These are phyloP conservation scores for Leptoclinus maculatus DNA, from an alignment of 2,797 vertebrate species.

Conservation along the genomic window DNA sequence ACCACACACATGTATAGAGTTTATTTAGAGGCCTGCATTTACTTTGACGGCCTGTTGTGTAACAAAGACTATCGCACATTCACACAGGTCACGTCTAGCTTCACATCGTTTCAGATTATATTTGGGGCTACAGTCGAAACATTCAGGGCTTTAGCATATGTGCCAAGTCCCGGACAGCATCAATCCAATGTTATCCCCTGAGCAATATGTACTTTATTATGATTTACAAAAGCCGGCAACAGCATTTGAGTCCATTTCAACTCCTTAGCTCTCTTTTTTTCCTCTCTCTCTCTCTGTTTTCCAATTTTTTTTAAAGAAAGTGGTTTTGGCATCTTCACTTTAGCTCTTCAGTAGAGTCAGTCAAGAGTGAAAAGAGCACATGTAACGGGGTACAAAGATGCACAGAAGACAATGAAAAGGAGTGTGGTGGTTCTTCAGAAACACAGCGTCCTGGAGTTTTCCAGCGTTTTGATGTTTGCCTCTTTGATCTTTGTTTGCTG, in stretches of 20 bases:
- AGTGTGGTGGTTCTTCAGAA: slow-evolving; percentile 23
- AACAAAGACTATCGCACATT: too few relatives aligned
- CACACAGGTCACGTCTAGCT: too few relatives aligned
- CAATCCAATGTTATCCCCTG: too few relatives aligned
- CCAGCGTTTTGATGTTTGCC: slow-evolving; percentile 49
- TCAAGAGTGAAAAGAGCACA: slow-evolving; percentile 6
- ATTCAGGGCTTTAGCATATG: too few relatives aligned
- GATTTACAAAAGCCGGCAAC: slow-evolving; percentile 22
- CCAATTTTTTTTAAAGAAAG: slow-evolving; percentile 23
- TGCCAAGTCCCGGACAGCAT: too few relatives aligned
- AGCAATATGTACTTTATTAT: too few relatives aligned
- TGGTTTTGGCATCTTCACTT: slow-evolving; percentile 26
- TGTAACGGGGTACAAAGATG: neutral
- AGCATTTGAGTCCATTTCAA: slow-evolving; percentile 7
- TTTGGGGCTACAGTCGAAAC: too few relatives aligned
- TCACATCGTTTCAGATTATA: too few relatives aligned
- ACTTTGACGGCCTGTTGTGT: too few relatives aligned
- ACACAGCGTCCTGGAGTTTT: slow-evolving; percentile 38
- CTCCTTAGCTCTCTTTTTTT: neutral
- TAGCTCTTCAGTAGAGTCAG: slow-evolving; percentile 19
- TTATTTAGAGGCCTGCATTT: neutral
- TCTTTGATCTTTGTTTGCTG: slow-evolving; percentile 67
- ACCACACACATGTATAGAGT: too few relatives aligned
- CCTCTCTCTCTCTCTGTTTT: neutral
- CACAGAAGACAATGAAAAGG: slow-evolving; percentile 49